Evolutionary conservation across 2,797 vertebrate species (phyloP), one percentile per base, ranked within the genome.

Genomic region (Aulostomus chinensis): DNA sequence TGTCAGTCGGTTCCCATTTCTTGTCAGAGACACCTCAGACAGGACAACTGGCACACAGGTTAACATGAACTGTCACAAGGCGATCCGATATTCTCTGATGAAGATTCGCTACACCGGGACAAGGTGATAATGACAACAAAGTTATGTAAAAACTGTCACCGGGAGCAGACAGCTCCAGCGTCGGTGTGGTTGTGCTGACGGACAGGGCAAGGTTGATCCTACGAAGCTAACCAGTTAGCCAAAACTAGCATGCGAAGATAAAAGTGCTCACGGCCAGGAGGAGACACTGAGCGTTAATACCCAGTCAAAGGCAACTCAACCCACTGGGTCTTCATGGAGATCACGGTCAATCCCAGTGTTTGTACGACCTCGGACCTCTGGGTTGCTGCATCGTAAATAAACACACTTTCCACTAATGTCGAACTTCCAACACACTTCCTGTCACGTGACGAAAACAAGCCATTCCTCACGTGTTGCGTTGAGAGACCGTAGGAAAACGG

Each of bases 391-490:
- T 39, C 28, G 37, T 48, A 68, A 61, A 64, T 68, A 68, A 28
- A 61, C 33, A 40, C 65, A 69, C 75, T 86, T 29, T 11, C 28
- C n/a, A 29, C 28, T 29, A 51, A 14, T 32, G 12, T 6, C 16
- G 13, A 58, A 57, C 39, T 62, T 81, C 65, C 63, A 76, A 63
- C 60, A 11, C 30, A 68, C 56, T 68, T 90, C 91, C 88, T 18
- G 74, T 89, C 90, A 91, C 65, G 68, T 92, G 91, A 81, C 63
- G 24, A 86, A 78, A 90, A 91, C 89, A 89, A 86, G 76, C 34
- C 33, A 17, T 22, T 60, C 38, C 7, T 24, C 16, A 26, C 3
- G 32, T 54, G 53, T 2, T 38, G 49, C 29, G 13, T 68, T 62
- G 0, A 34, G 9, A 4, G 28, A 10, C 9, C 21, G 21, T 4